These are phyloP conservation scores for Takifugu ocellatus DNA, from an alignment of 2,797 vertebrate species.

Conservation along the genomic window DNA sequence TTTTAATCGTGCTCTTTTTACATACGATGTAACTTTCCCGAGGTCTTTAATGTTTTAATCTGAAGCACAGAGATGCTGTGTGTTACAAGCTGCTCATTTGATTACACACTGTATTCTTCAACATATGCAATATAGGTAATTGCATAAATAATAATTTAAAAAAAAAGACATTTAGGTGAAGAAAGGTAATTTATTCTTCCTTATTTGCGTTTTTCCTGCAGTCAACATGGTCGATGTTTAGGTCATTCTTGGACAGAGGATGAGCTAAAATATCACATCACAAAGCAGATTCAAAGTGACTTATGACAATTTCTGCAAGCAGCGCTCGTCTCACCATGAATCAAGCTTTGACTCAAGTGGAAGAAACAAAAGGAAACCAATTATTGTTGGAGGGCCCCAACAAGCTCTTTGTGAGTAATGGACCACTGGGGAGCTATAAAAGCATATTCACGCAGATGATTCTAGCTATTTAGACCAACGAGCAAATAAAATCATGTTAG, in stretches of 20 bases:
- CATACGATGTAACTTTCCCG: too few relatives aligned
- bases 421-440: slow-evolving; percentile 68
- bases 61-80: too few relatives aligned
- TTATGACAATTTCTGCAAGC: slow-evolving; percentile 42
- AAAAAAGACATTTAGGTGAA: not conserved
- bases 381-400: slow-evolving; percentile 54
- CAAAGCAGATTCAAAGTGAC: slow-evolving; percentile 38
- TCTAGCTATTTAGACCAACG: slow-evolving; percentile 70
- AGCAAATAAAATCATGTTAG: slow-evolving; percentile 69
- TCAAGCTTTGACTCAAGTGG: slow-evolving; percentile 55
- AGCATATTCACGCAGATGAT: slow-evolving; percentile 72
- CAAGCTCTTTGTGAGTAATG: slow-evolving; percentile 68
- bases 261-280: slow-evolving; percentile 28
- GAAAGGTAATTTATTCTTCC: not conserved
- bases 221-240: not conserved
- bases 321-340: slow-evolving; percentile 56
- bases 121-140: too few relatives aligned
- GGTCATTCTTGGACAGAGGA: slow-evolving; percentile 1
- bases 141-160: too few relatives aligned
- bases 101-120: too few relatives aligned
- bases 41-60: too few relatives aligned
- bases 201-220: not conserved
- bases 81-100: too few relatives aligned
- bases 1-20: too few relatives aligned
- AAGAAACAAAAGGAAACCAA: slow-evolving; percentile 62